Evolutionary conservation across 1,140 invertebrate species (phyloP), one percentile per base, ranked within the genome.

Genomic region (Neelides sp.): DNA sequence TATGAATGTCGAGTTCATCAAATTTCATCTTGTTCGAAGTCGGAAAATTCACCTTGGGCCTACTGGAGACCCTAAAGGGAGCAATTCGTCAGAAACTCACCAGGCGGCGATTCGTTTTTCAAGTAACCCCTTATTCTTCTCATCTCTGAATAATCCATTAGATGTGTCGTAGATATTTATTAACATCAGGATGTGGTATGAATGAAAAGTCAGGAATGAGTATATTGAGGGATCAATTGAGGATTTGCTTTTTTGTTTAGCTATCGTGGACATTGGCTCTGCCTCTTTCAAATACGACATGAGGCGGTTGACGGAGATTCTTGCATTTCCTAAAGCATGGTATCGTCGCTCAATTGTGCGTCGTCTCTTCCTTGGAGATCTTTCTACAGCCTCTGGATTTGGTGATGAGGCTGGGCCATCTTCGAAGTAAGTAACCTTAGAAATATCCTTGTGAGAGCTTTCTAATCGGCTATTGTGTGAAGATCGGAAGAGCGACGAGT

Each of bases 211-310:
- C 34, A 20, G 7, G 30, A 28, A 19, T n/a, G 13, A 46, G 15
- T 50, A 37, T 5, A 37, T 10, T 42, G 39, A 23, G 17, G 8
- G 8, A 5, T 37, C 2, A 41, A 17, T 48, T 42, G 49, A n/a
- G n/a, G 5, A 40, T 10, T 15, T 40, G 37, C 10, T 24, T n/a
- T 47, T 57, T 37, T 50, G 71, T 72, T 54, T 65, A 84, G 85
- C 85, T 10, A 91, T 95, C 53, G 80, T 90, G 60, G 91, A 96
- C 68, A 90, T 97, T 63, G 94, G 93, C 24, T 91, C 85, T n/a
- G 94, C 94, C 20, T 90, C 86, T 19, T 98, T 99, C 67, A 96
- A 97, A 64, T 98, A 97, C 68, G 95, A 98, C 66, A 97, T 98
- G 91, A 75, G 94, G 44, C 75, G 94, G n/a, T 67, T 98, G 48